These are phyloP conservation scores for Brachypteracias leptosomus DNA, from an alignment of 2,113 vertebrate species.

Conservation along the genomic window DNA sequence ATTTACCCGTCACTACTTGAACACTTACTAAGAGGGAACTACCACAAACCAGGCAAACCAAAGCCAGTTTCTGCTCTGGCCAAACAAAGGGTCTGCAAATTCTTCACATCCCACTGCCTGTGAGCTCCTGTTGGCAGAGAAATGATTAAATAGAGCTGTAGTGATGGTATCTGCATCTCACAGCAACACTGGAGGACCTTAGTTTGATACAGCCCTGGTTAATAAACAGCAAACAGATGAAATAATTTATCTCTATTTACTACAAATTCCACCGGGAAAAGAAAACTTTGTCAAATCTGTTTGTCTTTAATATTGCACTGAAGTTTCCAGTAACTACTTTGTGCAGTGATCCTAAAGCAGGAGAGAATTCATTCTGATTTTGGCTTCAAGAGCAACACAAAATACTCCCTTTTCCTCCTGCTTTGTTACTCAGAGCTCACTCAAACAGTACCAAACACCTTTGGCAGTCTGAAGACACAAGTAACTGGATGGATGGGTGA, in stretches of 20 bases:
- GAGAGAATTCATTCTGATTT: not conserved
- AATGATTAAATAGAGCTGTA: not conserved
- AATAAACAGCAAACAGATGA: constrained; percentile 27
- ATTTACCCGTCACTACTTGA: not conserved
- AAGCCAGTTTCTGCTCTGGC: not conserved
- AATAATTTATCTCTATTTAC: constrained; percentile 16
- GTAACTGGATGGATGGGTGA: too few species aligned
- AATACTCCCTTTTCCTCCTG: not conserved
- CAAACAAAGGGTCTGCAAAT: not conserved
- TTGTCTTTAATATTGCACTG: not conserved
- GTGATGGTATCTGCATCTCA: not conserved
- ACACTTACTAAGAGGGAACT: accelerated
- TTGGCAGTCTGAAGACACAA: too few species aligned
- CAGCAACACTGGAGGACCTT: not conserved
- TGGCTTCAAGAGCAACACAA: not conserved
- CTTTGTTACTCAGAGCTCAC: not conserved
- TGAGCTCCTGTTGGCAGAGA: not conserved
- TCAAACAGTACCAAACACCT: accelerated
- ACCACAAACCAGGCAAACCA: not conserved
- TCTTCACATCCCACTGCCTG: not conserved
- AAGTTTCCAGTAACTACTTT: not conserved
- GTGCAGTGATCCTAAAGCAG: not conserved
- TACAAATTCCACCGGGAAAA: not conserved
- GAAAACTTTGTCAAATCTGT: not conserved
- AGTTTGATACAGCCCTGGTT: constrained; percentile 21